These are phyloP conservation scores for Oreochromis niloticus DNA, from an alignment of 2,113 vertebrate species.

Conservation along the genomic window DNA sequence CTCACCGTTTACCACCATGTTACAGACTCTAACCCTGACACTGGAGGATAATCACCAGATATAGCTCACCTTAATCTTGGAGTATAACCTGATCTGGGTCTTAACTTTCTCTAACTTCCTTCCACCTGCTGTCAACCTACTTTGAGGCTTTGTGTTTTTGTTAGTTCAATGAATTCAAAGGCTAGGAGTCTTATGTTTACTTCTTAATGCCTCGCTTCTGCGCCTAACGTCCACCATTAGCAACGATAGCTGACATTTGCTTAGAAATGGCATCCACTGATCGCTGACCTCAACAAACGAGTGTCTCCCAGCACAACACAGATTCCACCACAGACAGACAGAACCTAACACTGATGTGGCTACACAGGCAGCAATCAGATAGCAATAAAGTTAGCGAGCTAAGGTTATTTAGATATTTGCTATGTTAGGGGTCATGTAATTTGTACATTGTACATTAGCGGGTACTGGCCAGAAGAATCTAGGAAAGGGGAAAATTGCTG, in stretches of 20 bases:
- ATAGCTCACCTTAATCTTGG: background rate
- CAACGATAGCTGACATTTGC: background rate
- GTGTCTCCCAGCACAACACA: background rate
- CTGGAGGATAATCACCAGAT: background rate
- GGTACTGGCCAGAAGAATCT: background rate
- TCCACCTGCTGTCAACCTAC: background rate
- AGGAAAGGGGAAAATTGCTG: accelerated
- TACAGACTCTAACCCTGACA: background rate
- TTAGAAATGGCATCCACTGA: background rate
- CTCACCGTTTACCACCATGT: background rate
- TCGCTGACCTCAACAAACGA: background rate
- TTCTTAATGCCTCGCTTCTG: background rate
- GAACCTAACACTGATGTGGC: background rate
- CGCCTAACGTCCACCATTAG: background rate
- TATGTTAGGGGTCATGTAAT: background rate
- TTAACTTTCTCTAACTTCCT: background rate
- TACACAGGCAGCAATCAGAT: background rate
- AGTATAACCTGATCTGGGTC: background rate
- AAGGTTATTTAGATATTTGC: background rate
- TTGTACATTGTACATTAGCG: background rate
- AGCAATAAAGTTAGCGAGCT: background rate
- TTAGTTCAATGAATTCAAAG: background rate
- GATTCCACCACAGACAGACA: background rate
- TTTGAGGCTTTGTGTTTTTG: background rate
- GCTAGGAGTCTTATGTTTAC: background rate